Evolutionary conservation across 1,140 invertebrate species (phyloP), one percentile per base, ranked within the genome.

Genomic region (Pissodes strobi): DNA sequence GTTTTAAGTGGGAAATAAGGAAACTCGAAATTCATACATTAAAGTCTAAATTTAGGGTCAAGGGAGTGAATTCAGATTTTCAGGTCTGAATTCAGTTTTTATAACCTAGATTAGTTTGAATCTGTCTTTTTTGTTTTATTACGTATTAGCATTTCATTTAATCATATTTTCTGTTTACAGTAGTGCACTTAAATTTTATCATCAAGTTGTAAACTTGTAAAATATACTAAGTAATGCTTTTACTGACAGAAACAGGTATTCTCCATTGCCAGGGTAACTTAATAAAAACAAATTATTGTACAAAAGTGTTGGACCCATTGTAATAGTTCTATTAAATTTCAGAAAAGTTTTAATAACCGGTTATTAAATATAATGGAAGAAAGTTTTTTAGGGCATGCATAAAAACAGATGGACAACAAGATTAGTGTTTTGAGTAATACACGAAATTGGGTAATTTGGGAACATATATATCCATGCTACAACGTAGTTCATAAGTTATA

Each of bases 321-420:
- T 56, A 56, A 56, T 39, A 56, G 52, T 39, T 52, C 49, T 56
- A 37, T 56, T 56, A 39, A 18, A 56, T 56, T 56, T 56, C 22
- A 22, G 52, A 41, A 56, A 56, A 56, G 34, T 56, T 56, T 56
- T 56, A 56, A 56, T 56, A 56, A 56, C 52, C 52, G 22, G 18
- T 39, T 39, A 56, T 56, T 56, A 56, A 56, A 56, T 56, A 19
- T 56, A 56, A 56, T 56, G 52, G 52, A 56, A 23, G 52, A 56
- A 56, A 56, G 34, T 39, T 56, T 39, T 56, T 39, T 56, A 39
- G 52, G 52, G 34, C 52, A 56, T 39, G 52, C 37, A 56, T 23
- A 39, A 41, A 56, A 56, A 21, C 34, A 23, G 52, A 39, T 41
- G 18, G 52, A 39, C 52, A 25, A 13, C 4, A 37, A 37, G 41